Evolutionary conservation across 2,113 vertebrate species (phyloP).

Genomic region (Neoarius graeffei): DNA sequence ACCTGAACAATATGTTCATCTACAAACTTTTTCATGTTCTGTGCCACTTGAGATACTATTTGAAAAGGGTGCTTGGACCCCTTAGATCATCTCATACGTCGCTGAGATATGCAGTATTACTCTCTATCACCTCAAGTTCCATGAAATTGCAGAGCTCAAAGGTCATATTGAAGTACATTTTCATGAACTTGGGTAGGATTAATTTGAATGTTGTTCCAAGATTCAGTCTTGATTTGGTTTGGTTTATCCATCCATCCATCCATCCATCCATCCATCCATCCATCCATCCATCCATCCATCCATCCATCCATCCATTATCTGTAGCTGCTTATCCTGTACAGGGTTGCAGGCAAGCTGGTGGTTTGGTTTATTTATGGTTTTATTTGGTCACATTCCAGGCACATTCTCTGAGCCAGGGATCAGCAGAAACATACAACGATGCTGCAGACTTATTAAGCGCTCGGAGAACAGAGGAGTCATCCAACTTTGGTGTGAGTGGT

Average conservation of each 20-base stretch:
- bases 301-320: no score
- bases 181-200: not conserved
- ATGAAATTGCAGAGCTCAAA: not conserved
- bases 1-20: not conserved
- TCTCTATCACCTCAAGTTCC: not conserved
- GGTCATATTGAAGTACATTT: not conserved
- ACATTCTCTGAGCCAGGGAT: slow-evolving; percentile 76
- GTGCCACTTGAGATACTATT: not conserved
- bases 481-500: slow-evolving; percentile 40
- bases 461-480: slow-evolving; percentile 56
- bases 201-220: not conserved
- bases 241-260: not conserved
- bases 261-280: no score
- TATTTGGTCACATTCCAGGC: slow-evolving; percentile 71
- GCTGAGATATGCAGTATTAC: not conserved
- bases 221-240: not conserved
- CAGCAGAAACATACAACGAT: slow-evolving; percentile 75
- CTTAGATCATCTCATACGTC: not conserved
- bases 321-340: no score
- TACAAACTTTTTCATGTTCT: not conserved
- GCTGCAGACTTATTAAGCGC: slow-evolving; percentile 70
- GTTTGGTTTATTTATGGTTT: not conserved
- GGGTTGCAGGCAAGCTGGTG: no score
- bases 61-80: not conserved
- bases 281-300: no score